Conservation (phyloP, 2,113 vertebrate species). For the Lasiurus borealis region DNA sequence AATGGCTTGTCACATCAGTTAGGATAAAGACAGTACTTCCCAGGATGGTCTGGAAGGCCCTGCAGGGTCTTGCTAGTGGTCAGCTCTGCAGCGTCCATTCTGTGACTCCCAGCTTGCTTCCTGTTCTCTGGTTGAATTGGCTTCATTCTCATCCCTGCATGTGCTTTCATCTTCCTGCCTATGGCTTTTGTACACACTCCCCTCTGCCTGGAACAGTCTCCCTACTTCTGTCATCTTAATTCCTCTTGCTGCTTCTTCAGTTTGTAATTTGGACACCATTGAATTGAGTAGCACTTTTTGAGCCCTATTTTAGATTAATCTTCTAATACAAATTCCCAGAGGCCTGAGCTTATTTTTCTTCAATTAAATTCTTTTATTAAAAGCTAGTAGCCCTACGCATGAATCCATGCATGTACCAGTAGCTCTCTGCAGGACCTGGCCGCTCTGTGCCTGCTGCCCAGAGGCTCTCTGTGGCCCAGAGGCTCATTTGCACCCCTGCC, state of each 20-base stretch:
- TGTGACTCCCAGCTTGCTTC: not conserved
- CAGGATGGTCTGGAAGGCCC: not conserved
- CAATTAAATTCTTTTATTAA: not conserved
- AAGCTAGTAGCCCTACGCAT: too few species aligned
- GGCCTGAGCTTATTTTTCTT: not conserved
- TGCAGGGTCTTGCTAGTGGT: not conserved
- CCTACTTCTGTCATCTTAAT: not conserved
- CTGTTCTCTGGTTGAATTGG: not conserved
- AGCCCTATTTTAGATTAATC: not conserved
- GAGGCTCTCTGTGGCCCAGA: too few species aligned
- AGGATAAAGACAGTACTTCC: not conserved
- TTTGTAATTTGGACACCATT: not conserved
- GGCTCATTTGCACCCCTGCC: too few species aligned
- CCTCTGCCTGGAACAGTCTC: not conserved
- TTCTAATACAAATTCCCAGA: not conserved
- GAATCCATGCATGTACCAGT: too few species aligned
- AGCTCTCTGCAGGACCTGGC: too few species aligned
- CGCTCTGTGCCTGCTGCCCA: too few species aligned
- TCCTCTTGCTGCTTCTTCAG: not conserved
- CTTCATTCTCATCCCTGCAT: not conserved
- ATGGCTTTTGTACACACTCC: not conserved
- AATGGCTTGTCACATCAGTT: not conserved
- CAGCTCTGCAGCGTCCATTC: not conserved
- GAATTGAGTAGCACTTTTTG: not conserved
- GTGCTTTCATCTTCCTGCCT: not conserved